Conservation (phyloP, 2,113 vertebrate genomes). For the Brachirus orientalis region DNA sequence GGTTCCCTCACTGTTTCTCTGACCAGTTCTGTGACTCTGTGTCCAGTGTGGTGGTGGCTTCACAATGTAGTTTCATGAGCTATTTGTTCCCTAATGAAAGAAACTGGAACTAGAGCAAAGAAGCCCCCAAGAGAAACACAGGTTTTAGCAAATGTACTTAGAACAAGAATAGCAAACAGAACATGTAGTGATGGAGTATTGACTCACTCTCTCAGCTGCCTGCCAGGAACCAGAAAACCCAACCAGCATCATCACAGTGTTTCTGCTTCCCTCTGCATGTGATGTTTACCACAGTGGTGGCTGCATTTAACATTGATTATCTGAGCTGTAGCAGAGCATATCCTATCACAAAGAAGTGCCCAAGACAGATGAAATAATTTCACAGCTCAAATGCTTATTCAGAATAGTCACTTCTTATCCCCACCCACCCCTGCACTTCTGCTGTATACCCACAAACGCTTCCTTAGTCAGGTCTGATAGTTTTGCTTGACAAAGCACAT, state of each 20-base stretch:
- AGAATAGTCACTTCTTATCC: no score
- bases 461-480: no score
- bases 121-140: conserved; percentile 12
- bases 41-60: not conserved
- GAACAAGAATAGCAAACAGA: conserved; percentile 5
- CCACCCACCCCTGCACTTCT: no score
- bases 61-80: not conserved
- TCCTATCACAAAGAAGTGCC: no score
- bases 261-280: not conserved
- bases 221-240: conserved; percentile 21
- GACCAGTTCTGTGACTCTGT: not conserved
- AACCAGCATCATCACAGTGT: not conserved
- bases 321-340: no score
- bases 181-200: conserved; percentile 4
- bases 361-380: no score
- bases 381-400: no score
- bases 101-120: conserved; percentile 12
- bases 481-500: no score
- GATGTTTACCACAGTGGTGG: not conserved
- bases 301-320: not conserved
- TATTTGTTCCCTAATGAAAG: conserved; percentile 14
- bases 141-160: conserved; percentile 15
- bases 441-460: no score
- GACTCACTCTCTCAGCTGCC: conserved; percentile 9
- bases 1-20: not conserved